Percentiles rank a stretch among this genome's conserved stretches.
Conservation (phyloP, 2,797 vertebrate species). For the Silurus lanzhouensis region DNA sequence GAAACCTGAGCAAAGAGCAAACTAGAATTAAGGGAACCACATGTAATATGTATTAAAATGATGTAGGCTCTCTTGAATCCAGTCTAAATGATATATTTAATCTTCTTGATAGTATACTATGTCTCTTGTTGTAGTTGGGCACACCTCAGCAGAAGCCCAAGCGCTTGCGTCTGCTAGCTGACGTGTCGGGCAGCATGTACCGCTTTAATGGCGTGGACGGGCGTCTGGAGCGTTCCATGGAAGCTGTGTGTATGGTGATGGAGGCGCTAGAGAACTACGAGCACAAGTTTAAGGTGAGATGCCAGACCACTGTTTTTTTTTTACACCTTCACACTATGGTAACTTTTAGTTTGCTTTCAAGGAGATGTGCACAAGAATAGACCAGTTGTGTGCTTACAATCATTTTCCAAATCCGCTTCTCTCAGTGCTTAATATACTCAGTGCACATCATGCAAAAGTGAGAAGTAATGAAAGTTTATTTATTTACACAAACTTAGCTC, state of each 20-base stretch:
- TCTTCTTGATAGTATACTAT: background rate
- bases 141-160: slow-evolving; percentile 94
- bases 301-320: slow-evolving; percentile 27
- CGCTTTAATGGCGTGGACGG: slow-evolving; percentile 94
- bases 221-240: slow-evolving; percentile 94
- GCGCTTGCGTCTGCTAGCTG: slow-evolving; percentile 85
- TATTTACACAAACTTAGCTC: slow-evolving; percentile 55
- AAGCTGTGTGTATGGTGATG: slow-evolving; percentile 97
- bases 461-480: slow-evolving; percentile 24
- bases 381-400: background rate
- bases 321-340: slow-evolving; percentile 27
- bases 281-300: slow-evolving; percentile 92
- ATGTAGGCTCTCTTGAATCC: background rate
- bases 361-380: background rate
- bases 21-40: slow-evolving; percentile 27
- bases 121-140: slow-evolving; percentile 75
- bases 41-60: slow-evolving; percentile 19
- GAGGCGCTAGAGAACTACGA: slow-evolving; percentile 95
- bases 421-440: background rate
- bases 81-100: background rate
- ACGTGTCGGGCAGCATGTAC: slow-evolving; percentile 98
- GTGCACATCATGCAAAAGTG: background rate
- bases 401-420: background rate
- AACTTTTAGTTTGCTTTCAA: slow-evolving; percentile 30
- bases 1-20: slow-evolving; percentile 18